Conservation (phyloP, 2,797 vertebrate genomes). For the Danio kyathit region DNA sequence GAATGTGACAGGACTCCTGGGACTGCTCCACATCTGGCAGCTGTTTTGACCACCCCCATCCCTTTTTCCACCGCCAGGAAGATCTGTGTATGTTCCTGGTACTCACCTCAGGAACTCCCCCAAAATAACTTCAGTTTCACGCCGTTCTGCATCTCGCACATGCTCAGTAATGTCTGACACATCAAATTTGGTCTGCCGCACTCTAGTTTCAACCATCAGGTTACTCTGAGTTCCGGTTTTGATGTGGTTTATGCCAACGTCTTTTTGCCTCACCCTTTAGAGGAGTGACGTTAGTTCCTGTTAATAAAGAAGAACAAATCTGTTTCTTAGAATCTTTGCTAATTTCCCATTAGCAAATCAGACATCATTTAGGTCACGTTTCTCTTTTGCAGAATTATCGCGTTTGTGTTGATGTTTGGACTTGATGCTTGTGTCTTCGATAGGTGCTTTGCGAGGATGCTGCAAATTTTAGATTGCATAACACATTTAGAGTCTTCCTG, state of each 20-base stretch:
- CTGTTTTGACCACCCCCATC: conserved; percentile 76
- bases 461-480: conserved; percentile 6
- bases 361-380: background rate
- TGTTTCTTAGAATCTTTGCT: background rate
- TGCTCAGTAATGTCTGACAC: conserved; percentile 16
- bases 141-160: background rate
- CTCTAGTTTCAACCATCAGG: conserved; percentile 41
- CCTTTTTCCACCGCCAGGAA: conserved; percentile 42
- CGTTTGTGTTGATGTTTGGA: background rate
- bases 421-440: background rate
- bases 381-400: background rate
- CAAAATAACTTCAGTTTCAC: conserved; percentile 51
- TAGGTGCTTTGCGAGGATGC: background rate
- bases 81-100: conserved; percentile 63
- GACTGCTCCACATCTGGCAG: conserved; percentile 83
- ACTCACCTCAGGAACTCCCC: conserved; percentile 64
- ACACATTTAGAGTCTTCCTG: background rate
- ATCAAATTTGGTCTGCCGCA: conserved; percentile 17
- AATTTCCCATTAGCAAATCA: background rate
- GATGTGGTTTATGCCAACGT: conserved; percentile 50
- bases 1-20: conserved; percentile 79
- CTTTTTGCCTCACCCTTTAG: background rate
- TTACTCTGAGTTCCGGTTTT: conserved; percentile 40
- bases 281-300: conserved; percentile 14
- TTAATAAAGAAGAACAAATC: background rate